Evolutionary conservation across 2,797 vertebrate genomes (phyloP).

Genomic region (Gobio occitaniae): DNA sequence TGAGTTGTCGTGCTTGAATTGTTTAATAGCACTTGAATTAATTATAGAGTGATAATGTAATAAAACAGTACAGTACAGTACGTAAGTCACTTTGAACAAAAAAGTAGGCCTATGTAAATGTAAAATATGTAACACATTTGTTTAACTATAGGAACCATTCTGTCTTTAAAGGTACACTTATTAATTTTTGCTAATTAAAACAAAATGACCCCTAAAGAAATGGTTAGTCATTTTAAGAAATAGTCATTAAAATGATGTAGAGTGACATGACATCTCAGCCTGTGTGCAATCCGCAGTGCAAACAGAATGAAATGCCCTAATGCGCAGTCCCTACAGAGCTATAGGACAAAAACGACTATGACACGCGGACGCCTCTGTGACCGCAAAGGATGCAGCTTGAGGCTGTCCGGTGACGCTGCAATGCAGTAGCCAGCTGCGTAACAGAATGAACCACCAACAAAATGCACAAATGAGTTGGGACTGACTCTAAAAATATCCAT

Average conservation of each 20-base stretch:
- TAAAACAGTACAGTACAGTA: too few relatives aligned
- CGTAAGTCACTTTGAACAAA: too few relatives aligned
- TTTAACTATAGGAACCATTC: not conserved
- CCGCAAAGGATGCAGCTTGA: constrained; percentile 7
- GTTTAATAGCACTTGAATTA: too few relatives aligned
- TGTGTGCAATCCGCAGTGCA: not conserved
- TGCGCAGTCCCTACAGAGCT: not conserved
- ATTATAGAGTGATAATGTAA: too few relatives aligned
- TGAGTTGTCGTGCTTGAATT: too few relatives aligned
- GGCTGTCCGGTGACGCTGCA: constrained; percentile 13
- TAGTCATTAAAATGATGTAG: not conserved
- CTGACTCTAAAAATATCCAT: constrained; percentile 1
- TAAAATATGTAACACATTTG: not conserved
- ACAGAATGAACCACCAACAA: not conserved
- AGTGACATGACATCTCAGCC: constrained; percentile 1
- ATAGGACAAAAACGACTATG: constrained; percentile 8
- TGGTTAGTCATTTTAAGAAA: not conserved
- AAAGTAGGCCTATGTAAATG: not conserved
- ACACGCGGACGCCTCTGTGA: not conserved
- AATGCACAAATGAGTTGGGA: not conserved
- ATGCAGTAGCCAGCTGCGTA: constrained; percentile 10
- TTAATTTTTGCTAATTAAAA: constrained; percentile 13
- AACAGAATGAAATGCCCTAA: not conserved
- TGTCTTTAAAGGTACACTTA: not conserved
- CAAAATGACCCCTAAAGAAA: not conserved